Percentiles rank a stretch among this genome's conserved stretches.
These are phyloP conservation scores for Eilema sororculum DNA, from an alignment of 2,888 invertebrate species.

Conservation along the genomic window DNA sequence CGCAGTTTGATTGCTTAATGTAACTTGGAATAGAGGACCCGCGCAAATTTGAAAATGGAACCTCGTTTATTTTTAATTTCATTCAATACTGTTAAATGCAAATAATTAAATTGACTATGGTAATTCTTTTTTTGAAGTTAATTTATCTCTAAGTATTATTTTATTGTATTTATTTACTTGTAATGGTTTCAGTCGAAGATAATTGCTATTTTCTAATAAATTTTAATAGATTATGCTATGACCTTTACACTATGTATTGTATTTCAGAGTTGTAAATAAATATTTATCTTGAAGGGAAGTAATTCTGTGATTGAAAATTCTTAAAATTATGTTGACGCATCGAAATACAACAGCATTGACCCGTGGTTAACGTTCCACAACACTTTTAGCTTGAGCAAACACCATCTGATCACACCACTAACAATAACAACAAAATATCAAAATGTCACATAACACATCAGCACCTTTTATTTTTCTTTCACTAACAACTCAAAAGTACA, in stretches of 20 bases:
- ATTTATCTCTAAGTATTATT: neutral
- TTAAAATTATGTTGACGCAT: constrained; percentile 53
- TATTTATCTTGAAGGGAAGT: neutral
- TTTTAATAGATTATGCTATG: neutral
- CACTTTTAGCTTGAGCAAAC: constrained; percentile 63
- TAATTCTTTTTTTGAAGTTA: neutral
- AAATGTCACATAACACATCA: constrained; percentile 34
- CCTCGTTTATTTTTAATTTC: constrained; percentile 11
- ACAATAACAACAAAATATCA: constrained; percentile 36
- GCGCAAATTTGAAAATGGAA: constrained; percentile 32
- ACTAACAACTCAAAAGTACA: constrained; percentile 14
- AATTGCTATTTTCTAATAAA: neutral
- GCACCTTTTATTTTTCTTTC: constrained; percentile 4
- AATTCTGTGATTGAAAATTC: constrained; percentile 34
- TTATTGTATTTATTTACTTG: neutral
- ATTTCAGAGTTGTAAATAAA: neutral
- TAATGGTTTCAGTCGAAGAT: neutral
- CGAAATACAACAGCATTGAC: constrained; percentile 61
- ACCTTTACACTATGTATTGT: neutral
- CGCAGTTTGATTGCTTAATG: constrained; percentile 75
- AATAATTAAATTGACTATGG: neutral
- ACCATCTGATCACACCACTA: constrained; percentile 73
- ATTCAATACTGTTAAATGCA: neutral
- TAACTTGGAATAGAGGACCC: constrained; percentile 40
- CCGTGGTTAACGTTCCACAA: constrained; percentile 57